Percentiles rank a stretch among this genome's conserved stretches.
Conservation (phyloP, 2,113 vertebrate species). For the Oryzias javanicus region DNA sequence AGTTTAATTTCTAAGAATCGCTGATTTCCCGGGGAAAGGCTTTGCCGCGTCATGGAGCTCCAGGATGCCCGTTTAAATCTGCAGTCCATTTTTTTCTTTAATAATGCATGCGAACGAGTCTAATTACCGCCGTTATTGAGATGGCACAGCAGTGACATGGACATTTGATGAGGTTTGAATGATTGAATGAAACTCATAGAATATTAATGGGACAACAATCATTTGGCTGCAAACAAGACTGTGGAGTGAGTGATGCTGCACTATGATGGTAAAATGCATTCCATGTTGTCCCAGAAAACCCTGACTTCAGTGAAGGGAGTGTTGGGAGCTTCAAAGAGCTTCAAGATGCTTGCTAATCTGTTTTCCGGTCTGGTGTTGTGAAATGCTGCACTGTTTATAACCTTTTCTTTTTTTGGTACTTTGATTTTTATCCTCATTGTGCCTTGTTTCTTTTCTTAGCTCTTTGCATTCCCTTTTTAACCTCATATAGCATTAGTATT, state of each 20-base stretch:
- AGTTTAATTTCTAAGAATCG: no score
- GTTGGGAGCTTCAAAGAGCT: background rate
- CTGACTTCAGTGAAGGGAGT: background rate
- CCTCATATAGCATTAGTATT: no score
- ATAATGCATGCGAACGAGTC: background rate
- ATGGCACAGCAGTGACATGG: slow-evolving; percentile 1
- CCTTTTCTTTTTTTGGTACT: background rate
- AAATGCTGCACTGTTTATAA: background rate
- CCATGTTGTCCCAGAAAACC: background rate
- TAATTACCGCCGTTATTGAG: background rate
- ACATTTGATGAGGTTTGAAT: slow-evolving; percentile 7
- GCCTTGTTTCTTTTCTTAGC: background rate
- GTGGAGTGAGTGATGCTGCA: background rate
- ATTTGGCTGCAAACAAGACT: background rate
- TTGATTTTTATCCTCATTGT: background rate
- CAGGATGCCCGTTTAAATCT: no score
- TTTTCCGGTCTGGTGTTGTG: background rate
- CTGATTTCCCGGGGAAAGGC: no score
- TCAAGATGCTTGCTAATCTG: background rate
- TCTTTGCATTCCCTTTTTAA: background rate
- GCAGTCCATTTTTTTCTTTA: no score
- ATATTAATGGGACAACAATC: slow-evolving; percentile 4
- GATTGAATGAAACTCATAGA: background rate
- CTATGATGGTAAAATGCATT: background rate
- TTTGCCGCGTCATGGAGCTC: no score